Percentiles rank a stretch among this genome's conserved stretches.
phyloP scores from a whole-genome alignment of 1,140 invertebrate species.

The Penaeus chinensis region DNA sequence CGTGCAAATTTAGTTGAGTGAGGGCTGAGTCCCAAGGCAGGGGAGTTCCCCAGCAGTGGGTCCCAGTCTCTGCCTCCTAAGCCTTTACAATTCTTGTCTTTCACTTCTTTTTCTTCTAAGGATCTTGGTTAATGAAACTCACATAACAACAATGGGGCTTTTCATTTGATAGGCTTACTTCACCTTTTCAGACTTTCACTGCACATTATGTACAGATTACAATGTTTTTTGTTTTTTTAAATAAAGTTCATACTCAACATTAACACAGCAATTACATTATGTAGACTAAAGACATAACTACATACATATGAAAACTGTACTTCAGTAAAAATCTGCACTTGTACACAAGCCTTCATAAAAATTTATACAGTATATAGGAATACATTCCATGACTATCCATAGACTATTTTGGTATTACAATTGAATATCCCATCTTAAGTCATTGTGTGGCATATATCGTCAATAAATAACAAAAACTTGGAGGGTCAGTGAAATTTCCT shows the following conservation, averaged over 20 bases:
- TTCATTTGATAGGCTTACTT: conserved; percentile 25
- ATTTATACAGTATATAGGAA: conserved; percentile 15
- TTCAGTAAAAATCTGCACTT: conserved; percentile 50
- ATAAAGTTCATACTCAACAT: conserved; percentile 42
- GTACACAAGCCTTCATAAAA: conserved; percentile 43
- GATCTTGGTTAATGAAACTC: conserved; percentile 6
- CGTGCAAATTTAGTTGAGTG: no score
- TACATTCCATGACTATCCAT: conserved; percentile 37
- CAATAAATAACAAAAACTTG: neutral
- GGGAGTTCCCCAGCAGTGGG: no score
- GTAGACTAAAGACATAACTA: conserved; percentile 20
- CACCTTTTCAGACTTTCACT: conserved; percentile 31
- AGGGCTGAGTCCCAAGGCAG: no score
- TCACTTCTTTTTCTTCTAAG: neutral
- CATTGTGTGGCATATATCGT: conserved; percentile 5
- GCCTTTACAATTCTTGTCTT: no score
- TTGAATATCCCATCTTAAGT: conserved; percentile 4
- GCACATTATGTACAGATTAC: conserved; percentile 33
- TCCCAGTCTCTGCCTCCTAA: no score
- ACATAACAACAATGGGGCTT: neutral
- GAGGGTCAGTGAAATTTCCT: neutral
- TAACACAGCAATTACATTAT: conserved; percentile 36
- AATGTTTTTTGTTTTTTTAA: conserved; percentile 3
- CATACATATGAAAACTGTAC: conserved; percentile 40
- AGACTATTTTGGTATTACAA: conserved; percentile 35